A percentile compares a stretch with the other conserved stretches of the same genome.
phyloP scores from a whole-genome alignment of 2,888 invertebrate species.

The Lydus trimaculatus region DNA sequence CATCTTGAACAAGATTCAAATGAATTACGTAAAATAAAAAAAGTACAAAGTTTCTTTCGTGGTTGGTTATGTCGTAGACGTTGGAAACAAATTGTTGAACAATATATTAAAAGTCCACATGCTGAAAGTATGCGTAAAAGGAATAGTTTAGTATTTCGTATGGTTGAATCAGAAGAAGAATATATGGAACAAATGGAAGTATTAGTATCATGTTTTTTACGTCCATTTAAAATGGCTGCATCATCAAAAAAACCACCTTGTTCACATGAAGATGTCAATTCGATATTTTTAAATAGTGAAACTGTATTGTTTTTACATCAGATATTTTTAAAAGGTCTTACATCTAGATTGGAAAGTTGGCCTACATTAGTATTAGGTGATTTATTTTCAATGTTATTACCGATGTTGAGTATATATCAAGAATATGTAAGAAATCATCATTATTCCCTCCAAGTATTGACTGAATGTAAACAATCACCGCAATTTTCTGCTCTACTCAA shows the following conservation, averaged over 20 bases:
- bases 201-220: conserved; percentile 83
- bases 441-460: conserved; percentile 89
- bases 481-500: conserved; percentile 80
- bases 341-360: conserved; percentile 92
- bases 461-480: conserved; percentile 88
- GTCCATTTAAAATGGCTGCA: conserved; percentile 93
- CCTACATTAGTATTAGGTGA: conserved; percentile 92
- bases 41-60: conserved; percentile 89
- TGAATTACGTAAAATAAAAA: conserved; percentile 89
- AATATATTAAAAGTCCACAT: conserved; percentile 93
- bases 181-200: conserved; percentile 91
- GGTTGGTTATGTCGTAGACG: conserved; percentile 91
- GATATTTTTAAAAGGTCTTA: conserved; percentile 91
- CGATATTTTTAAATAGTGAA: conserved; percentile 92
- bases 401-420: conserved; percentile 94
- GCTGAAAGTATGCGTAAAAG: conserved; percentile 93
- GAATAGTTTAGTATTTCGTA: conserved; percentile 87
- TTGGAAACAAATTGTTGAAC: conserved; percentile 95
- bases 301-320: conserved; percentile 92
- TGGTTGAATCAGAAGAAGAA: conserved; percentile 94
- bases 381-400: conserved; percentile 92
- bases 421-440: conserved; percentile 95
- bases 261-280: conserved; percentile 92
- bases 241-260: conserved; percentile 93
- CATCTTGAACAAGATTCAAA: conserved; percentile 65